phyloP scores from a whole-genome alignment of 2,113 vertebrate species.

The Rhynchopsitta pachyrhyncha region DNA sequence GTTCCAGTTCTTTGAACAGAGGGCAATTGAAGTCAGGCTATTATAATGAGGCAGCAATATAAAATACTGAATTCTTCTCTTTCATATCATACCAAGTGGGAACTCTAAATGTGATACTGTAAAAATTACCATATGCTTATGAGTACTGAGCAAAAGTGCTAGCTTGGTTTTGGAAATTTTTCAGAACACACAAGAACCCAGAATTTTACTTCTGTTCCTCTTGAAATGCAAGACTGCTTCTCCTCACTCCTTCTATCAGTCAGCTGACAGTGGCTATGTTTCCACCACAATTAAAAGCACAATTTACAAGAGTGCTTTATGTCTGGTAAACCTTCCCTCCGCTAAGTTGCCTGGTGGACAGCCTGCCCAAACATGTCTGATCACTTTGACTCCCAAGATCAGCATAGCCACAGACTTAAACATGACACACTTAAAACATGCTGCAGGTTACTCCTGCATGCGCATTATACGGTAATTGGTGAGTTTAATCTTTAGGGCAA shows the following conservation, averaged over 20 bases:
- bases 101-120: slow-evolving; percentile 14
- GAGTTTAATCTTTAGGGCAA: not conserved
- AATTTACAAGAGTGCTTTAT: not conserved
- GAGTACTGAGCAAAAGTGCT: not conserved
- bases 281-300: not conserved
- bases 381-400: not conserved
- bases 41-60: slow-evolving; percentile 39
- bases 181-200: not conserved
- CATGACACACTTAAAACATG: not conserved
- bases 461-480: not conserved
- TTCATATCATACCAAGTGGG: slow-evolving; percentile 23
- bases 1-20: slow-evolving; percentile 34
- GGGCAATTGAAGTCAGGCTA: slow-evolving; percentile 42
- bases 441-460: not conserved
- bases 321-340: not conserved
- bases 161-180: not conserved
- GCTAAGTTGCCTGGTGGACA: not conserved
- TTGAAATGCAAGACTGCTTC: not conserved
- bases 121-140: slow-evolving; percentile 54
- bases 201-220: slow-evolving; percentile 28
- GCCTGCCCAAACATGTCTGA: not conserved
- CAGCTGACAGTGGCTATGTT: not conserved
- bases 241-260: not conserved
- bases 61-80: slow-evolving; percentile 28
- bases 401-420: not conserved